These are phyloP conservation scores for Tragelaphus imberbis DNA, from an alignment of 2,113 vertebrate genomes.

Conservation along the genomic window DNA sequence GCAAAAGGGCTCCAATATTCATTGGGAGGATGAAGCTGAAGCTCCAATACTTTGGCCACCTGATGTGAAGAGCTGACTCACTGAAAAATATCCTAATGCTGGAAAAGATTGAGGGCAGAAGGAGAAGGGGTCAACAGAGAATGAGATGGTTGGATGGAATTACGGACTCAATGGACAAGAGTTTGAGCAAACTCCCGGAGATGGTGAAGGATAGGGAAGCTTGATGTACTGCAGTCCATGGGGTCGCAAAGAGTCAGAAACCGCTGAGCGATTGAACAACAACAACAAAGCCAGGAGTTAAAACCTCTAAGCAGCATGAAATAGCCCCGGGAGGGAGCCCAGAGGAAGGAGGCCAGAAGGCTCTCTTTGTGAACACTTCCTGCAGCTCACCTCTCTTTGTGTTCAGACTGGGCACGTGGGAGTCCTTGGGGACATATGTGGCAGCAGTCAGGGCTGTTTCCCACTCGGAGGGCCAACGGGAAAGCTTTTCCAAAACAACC, in stretches of 20 bases:
- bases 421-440: background rate
- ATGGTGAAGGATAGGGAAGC: background rate
- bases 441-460: background rate
- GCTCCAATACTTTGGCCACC: background rate
- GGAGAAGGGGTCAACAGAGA: background rate
- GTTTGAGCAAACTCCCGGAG: background rate
- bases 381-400: background rate
- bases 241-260: background rate
- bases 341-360: background rate
- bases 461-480: background rate
- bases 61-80: background rate
- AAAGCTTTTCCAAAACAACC: background rate
- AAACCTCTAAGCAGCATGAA: background rate
- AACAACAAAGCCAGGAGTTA: background rate
- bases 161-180: background rate
- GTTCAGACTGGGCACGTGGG: background rate
- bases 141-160: background rate
- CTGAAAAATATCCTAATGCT: background rate
- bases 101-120: background rate
- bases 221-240: background rate
- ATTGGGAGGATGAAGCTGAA: background rate
- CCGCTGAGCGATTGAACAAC: background rate
- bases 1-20: background rate
- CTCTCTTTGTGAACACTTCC: background rate
- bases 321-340: background rate